Evolutionary conservation across 2,888 invertebrate genomes (phyloP), one percentile per base, ranked within the genome.

Genomic region (Neoaliturus tenellus): DNA sequence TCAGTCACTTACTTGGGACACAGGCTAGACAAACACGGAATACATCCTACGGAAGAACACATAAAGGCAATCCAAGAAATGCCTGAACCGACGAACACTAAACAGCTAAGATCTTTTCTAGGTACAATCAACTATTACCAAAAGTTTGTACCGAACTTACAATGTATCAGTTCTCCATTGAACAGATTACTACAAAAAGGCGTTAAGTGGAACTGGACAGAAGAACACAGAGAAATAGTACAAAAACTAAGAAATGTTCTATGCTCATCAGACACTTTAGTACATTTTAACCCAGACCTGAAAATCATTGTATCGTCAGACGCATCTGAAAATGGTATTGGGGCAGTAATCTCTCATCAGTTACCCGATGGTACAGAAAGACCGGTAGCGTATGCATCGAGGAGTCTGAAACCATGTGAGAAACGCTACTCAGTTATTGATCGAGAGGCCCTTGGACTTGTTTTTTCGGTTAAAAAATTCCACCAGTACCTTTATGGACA

Each of bases 351-450:
- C 17, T 39, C 41, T 4, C 20, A 51, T 10, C 20, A 10, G 5
- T 23, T 20, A 20, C 51, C 20, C 8, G 51, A 51, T 10, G 23
- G 51, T 23, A 12, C 51, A 51, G 20, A 51, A 51, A 51, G 20
- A 23, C 51, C 51, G 23, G 14, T 51, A 20, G 51, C 23, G 23
- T 51, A 20, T 3, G 51, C 51, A 51, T 51, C 51, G 5, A 6
- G 51, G 8, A 51, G 33, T 17, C 23, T 83, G 5, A 80, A 48
- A 51, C 20, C 12, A n/a, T 17, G 14, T 28, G 51, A 80, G 33
- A 51, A 44, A 41, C 33, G 35, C 1, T 83, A 83, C 28, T 83
- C 83, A 28, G 75, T 55, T 0, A 75, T 83, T 1, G 80, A 80
- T 80, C 14, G 51, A 25, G 55, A 67, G 35, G 67, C 67, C 0